Evolutionary conservation across 2,113 vertebrate genomes (phyloP), one percentile per base, ranked within the genome.

Genomic region (Synchiropus splendidus): DNA sequence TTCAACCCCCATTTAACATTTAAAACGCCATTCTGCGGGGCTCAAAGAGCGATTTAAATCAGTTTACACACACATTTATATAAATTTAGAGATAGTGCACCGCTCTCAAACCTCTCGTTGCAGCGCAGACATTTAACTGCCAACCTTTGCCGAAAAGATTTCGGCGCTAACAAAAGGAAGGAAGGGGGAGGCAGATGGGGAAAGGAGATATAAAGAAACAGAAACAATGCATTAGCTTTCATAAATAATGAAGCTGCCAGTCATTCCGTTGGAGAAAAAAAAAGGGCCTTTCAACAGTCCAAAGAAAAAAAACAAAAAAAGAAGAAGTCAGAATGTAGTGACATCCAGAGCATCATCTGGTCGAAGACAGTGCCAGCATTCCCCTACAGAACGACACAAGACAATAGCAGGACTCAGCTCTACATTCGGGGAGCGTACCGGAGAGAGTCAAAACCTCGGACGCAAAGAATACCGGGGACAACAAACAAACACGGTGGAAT

Each of bases 1-100:
- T 86, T 87, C 86, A 87, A 86, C 84, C 84, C 83, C 81, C 83
- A 86, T 86, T 87, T 87, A 87, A 87, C 86, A 87, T 86, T 87
- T 87, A 86, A 85, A 85, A 77, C 83, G 72, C 80, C 81, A 76
- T 82, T 86, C 82, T 74, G 80, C 83, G 82, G 78, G 78, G 81
- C 83, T 81, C 75, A 80, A 83, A 82, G 85, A 83, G 80, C 79
- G 77, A 85, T 86, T 85, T 82, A 81, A 84, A 81, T 83, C 78
- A 84, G 81, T 85, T 82, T 83, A 84, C 80, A 81, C 77, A 75
- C 71, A 72, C 69, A 61, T 50, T 56, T 35, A 48, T 27, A 54
- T 42, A 64, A 45, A 57, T 49, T 79, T 64, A 70, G 72, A 83
- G 74, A 76, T 74, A 74, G 70, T 40, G 58, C 70, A 73, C 67